Conservation (phyloP, 2,113 vertebrate species). For the Trogon surrucura region DNA sequence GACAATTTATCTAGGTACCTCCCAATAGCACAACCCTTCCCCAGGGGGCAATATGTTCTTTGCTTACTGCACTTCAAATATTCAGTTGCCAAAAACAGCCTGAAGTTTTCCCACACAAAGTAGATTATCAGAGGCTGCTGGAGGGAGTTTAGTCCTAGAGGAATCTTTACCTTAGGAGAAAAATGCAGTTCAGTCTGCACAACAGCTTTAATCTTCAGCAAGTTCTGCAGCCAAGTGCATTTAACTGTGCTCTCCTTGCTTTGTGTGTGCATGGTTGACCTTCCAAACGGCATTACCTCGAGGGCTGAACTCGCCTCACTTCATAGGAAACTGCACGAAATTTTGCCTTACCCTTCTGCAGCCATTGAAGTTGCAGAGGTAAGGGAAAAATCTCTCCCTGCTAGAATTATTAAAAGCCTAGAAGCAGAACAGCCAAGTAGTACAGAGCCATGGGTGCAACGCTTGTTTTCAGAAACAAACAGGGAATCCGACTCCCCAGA, state of each 20-base stretch:
- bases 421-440: background rate
- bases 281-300: background rate
- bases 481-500: background rate
- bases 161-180: conserved; percentile 26
- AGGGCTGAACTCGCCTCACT: background rate
- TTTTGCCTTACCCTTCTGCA: background rate
- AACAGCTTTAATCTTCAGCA: background rate
- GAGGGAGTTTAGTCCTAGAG: background rate
- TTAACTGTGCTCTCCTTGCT: background rate
- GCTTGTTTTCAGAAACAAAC: background rate
- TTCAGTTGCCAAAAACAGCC: background rate
- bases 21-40: conserved; percentile 19
- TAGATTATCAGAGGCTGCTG: conserved; percentile 3
- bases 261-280: background rate
- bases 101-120: conserved; percentile 30
- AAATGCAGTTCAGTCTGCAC: background rate
- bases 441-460: background rate
- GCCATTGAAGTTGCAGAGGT: background rate
- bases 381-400: background rate
- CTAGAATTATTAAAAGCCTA: background rate
- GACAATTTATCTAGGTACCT: conserved; percentile 25
- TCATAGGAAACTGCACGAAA: background rate
- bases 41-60: background rate
- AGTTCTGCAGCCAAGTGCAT: background rate
- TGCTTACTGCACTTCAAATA: background rate